Conservation (phyloP, 2,113 vertebrate genomes). For the Mormoops blainvillei region DNA sequence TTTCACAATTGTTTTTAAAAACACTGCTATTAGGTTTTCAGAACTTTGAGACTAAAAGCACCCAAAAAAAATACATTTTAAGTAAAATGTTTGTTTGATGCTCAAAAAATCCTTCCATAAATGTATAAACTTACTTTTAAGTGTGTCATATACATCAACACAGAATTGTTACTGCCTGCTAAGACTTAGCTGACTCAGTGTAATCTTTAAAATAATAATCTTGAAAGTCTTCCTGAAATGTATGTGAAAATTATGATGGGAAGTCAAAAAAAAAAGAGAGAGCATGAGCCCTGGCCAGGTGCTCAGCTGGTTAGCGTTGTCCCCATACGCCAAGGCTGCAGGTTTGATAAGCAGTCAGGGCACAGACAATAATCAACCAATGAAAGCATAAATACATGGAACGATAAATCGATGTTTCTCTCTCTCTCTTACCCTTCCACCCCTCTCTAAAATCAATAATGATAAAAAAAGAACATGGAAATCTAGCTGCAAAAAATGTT, state of each 20-base stretch:
- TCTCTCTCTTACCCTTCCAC: too few species aligned
- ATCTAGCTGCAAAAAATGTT: conserved; percentile 61
- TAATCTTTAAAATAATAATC: conserved; percentile 67
- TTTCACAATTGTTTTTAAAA: conserved; percentile 70
- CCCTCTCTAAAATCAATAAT: too few species aligned
- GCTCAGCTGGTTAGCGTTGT: too few species aligned
- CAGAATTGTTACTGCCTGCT: conserved; percentile 49
- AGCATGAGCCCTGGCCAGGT: background rate
- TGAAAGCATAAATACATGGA: too few species aligned
- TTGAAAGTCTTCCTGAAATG: conserved; percentile 58
- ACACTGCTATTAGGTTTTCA: conserved; percentile 70
- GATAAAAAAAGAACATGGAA: background rate
- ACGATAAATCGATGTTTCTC: too few species aligned
- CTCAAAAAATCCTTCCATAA: conserved; percentile 71
- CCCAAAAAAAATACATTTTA: conserved; percentile 59
- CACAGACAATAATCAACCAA: too few species aligned
- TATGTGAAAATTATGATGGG: conserved; percentile 73
- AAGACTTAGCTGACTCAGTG: conserved; percentile 29
- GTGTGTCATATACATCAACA: conserved; percentile 26
- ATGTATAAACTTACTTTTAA: conserved; percentile 56
- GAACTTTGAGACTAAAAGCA: conserved; percentile 76
- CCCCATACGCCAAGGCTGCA: too few species aligned
- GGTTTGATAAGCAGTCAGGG: too few species aligned
- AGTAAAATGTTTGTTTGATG: conserved; percentile 46
- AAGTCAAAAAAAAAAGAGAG: conserved; percentile 68